These are phyloP conservation scores for Panagrolaimus sp. DNA, from an alignment of 1,140 invertebrate species.

Conservation along the genomic window DNA sequence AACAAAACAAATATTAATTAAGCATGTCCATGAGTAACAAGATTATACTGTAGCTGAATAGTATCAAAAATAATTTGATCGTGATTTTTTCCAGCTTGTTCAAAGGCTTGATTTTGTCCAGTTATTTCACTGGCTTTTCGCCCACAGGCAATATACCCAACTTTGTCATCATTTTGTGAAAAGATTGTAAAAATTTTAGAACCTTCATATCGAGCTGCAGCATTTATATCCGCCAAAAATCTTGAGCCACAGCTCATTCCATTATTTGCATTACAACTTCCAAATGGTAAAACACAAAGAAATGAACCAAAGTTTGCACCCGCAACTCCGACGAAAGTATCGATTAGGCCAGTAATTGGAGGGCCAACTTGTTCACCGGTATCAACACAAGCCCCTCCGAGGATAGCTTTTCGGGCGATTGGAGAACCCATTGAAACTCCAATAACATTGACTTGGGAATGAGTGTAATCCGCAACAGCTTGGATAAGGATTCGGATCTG, in stretches of 20 bases:
- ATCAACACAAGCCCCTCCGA: conserved; percentile 49
- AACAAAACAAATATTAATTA: not conserved
- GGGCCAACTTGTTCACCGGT: conserved; percentile 44
- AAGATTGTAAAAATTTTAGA: conserved; percentile 41
- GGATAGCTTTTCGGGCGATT: conserved; percentile 55
- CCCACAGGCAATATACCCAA: conserved; percentile 44
- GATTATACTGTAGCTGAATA: conserved; percentile 42
- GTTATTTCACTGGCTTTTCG: conserved; percentile 38
- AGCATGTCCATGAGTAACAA: conserved; percentile 33
- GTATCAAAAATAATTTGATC: conserved; percentile 48
- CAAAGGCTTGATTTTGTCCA: conserved; percentile 39
- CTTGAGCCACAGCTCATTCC: conserved; percentile 44
- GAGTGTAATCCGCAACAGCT: conserved; percentile 53
- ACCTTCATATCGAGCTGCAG: conserved; percentile 36
- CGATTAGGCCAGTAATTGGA: conserved; percentile 37
- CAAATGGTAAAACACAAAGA: conserved; percentile 46
- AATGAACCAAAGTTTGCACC: conserved; percentile 48
- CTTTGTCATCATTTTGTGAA: conserved; percentile 51
- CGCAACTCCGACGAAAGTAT: conserved; percentile 48
- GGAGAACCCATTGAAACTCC: conserved; percentile 59
- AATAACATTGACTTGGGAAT: conserved; percentile 51
- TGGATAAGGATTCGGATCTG: conserved; percentile 54
- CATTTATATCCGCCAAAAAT: conserved; percentile 45
- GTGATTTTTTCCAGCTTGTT: conserved; percentile 48
- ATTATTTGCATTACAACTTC: conserved; percentile 46